Percentiles rank a stretch among this genome's conserved stretches.
Evolutionary conservation across 2,113 vertebrate species (phyloP).

Genomic region (Tinamus guttatus): DNA sequence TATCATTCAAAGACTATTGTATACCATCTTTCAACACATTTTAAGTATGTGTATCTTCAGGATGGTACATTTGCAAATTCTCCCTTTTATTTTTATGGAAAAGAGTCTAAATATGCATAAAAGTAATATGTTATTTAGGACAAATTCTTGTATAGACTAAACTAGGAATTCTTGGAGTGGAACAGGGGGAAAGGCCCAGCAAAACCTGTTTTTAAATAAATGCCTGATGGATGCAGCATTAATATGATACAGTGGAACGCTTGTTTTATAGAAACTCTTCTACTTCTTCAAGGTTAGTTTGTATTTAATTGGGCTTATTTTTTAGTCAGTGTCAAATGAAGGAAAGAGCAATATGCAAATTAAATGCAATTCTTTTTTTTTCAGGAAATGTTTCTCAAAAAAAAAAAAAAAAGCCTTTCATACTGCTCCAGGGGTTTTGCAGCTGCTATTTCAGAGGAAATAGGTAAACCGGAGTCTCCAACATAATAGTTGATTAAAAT

Average conservation of each 20-base stretch:
- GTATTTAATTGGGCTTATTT: not conserved
- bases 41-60: not conserved
- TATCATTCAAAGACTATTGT: not conserved
- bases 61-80: not conserved
- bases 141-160: not conserved
- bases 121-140: not conserved
- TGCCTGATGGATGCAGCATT: not conserved
- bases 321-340: not conserved
- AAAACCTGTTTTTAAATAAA: not conserved
- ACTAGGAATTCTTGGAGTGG: not conserved
- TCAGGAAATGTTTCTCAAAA: not conserved
- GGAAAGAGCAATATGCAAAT: not conserved
- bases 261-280: not conserved
- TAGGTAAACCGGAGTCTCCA: not conserved
- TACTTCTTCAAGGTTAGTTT: not conserved
- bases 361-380: not conserved
- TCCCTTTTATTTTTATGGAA: not conserved
- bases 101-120: not conserved
- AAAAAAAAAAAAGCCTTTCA: not conserved
- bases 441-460: not conserved
- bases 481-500: conserved; percentile 28
- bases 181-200: not conserved
- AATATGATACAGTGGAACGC: not conserved
- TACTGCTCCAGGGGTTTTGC: not conserved
- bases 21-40: not conserved